Conservation (phyloP, 2,888 invertebrate species). For the Dasypogon diadema region DNA sequence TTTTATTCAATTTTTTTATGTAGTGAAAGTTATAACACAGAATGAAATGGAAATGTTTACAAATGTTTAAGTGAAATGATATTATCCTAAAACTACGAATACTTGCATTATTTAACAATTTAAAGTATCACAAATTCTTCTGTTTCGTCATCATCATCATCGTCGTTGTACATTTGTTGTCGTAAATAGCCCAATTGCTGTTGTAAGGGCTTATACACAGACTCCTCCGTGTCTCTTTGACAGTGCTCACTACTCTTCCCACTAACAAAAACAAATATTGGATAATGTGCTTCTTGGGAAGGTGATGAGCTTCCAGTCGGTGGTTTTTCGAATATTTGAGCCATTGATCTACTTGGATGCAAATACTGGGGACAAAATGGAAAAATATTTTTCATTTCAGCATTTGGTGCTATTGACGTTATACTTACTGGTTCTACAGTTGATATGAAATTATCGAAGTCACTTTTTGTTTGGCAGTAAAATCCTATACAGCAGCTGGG, state of each 20-base stretch:
- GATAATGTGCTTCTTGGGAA: slow-evolving; percentile 74
- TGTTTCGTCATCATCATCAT: slow-evolving; percentile 77
- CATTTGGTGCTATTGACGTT: not conserved
- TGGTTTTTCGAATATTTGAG: slow-evolving; percentile 56
- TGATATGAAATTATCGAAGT: slow-evolving; percentile 82
- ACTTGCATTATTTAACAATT: slow-evolving; percentile 43
- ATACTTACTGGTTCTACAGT: slow-evolving; percentile 74
- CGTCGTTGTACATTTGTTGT: slow-evolving; percentile 70
- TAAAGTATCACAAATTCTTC: slow-evolving; percentile 81
- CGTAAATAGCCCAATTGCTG: slow-evolving; percentile 72
- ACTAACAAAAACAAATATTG: slow-evolving; percentile 84
- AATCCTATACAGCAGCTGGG: slow-evolving; percentile 94
- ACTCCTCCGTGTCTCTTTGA: slow-evolving; percentile 63
- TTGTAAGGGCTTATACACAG: slow-evolving; percentile 71
- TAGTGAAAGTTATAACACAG: too few relatives aligned
- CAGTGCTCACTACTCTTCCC: slow-evolving; percentile 74
- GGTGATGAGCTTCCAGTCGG: slow-evolving; percentile 57
- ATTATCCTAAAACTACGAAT: not conserved
- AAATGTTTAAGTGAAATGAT: not conserved
- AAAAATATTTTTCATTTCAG: not conserved
- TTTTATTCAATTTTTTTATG: too few relatives aligned
- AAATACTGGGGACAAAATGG: slow-evolving; percentile 68
- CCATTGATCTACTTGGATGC: slow-evolving; percentile 68
- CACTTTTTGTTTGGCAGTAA: slow-evolving; percentile 81
- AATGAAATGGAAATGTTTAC: not conserved